These are phyloP conservation scores for Discoglossus pictus DNA, from an alignment of 2,797 vertebrate species.

Conservation along the genomic window DNA sequence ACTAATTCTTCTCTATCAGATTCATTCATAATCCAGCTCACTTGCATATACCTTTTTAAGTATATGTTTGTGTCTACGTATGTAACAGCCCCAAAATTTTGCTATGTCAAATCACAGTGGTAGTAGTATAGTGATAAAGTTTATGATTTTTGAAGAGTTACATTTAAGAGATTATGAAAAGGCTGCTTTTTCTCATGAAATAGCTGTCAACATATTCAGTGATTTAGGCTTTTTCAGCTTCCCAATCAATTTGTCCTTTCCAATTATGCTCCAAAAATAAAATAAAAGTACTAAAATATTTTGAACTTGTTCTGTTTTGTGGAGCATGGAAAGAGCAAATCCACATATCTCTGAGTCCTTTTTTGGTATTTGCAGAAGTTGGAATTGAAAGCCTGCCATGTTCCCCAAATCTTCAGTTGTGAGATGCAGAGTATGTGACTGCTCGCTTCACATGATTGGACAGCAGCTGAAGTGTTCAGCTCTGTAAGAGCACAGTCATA, in stretches of 20 bases:
- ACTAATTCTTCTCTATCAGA: too few species aligned
- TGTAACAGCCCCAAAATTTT: too few species aligned
- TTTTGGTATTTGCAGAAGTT: slow-evolving; percentile 59
- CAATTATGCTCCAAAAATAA: not conserved
- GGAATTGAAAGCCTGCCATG: slow-evolving; percentile 49
- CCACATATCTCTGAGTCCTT: slow-evolving; percentile 48
- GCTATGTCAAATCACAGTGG: too few species aligned
- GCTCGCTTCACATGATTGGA: slow-evolving; percentile 22
- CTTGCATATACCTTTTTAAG: too few species aligned
- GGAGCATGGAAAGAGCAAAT: slow-evolving; percentile 47
- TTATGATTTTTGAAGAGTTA: too few species aligned
- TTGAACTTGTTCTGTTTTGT: slow-evolving; percentile 40
- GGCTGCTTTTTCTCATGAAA: too few species aligned
- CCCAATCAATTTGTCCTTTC: not conserved
- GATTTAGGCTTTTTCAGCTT: not conserved
- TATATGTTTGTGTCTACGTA: too few species aligned
- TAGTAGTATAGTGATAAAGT: too few species aligned
- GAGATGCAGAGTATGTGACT: slow-evolving; percentile 52
- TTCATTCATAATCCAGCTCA: too few species aligned
- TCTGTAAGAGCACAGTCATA: slow-evolving; percentile 15
- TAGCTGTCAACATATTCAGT: too few species aligned
- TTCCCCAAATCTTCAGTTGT: slow-evolving; percentile 42
- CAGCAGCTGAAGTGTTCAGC: slow-evolving; percentile 6
- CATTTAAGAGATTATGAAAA: too few species aligned
- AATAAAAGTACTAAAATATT: slow-evolving; percentile 17